A percentile compares a stretch with the other conserved stretches of the same genome.
phyloP scores from a whole-genome alignment of 2,888 invertebrate genomes.

The Agrochola circellaris region DNA sequence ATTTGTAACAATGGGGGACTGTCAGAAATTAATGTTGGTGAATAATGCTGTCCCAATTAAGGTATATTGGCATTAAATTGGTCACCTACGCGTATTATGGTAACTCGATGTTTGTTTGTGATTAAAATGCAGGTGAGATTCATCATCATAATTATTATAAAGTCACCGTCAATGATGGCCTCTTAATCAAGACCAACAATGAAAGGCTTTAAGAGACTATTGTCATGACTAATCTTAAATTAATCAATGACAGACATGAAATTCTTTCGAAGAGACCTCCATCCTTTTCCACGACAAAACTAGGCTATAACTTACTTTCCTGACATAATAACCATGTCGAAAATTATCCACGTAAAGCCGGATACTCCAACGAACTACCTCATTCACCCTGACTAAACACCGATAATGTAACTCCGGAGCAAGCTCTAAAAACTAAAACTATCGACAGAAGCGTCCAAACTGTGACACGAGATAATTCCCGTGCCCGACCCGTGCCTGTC shows the following conservation, averaged over 20 bases:
- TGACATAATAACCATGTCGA: neutral
- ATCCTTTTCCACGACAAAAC: neutral
- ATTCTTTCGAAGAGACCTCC: no score
- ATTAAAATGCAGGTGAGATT: slow-evolving; percentile 18
- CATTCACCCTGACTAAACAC: slow-evolving; percentile 37
- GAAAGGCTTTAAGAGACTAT: neutral
- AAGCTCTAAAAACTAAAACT: slow-evolving; percentile 55
- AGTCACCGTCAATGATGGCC: neutral
- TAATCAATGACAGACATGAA: no score
- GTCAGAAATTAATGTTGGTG: slow-evolving; percentile 54
- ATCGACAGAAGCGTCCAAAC: slow-evolving; percentile 50
- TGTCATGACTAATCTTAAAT: no score
- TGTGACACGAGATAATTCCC: slow-evolving; percentile 68
- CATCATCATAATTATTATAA: neutral
- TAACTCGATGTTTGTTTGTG: neutral
- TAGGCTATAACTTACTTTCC: neutral
- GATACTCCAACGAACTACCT: neutral
- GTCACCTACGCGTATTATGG: slow-evolving; percentile 33
- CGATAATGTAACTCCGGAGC: slow-evolving; percentile 38
- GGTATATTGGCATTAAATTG: slow-evolving; percentile 35
- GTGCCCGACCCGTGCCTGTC: slow-evolving; percentile 29
- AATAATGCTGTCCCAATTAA: slow-evolving; percentile 46
- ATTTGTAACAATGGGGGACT: slow-evolving; percentile 54
- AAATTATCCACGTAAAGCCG: neutral
- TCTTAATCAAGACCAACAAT: neutral